phyloP scores from a whole-genome alignment of 2,113 vertebrate species.

The Lasiurus cinereus region DNA sequence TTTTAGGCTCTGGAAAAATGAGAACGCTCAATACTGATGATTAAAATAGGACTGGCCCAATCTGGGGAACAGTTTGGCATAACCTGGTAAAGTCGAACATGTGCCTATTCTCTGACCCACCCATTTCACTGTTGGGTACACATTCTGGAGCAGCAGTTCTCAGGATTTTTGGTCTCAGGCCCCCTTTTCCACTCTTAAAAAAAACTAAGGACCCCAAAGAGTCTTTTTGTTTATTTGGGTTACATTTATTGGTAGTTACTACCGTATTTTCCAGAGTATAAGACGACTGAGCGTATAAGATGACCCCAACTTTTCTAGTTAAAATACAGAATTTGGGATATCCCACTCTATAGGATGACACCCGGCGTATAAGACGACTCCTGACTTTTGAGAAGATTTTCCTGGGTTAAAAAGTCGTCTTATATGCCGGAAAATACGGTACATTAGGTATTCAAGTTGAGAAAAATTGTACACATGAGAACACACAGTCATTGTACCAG shows the following conservation, averaged over 20 bases:
- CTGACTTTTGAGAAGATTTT: too few species aligned
- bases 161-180: background rate
- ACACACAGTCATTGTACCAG: background rate
- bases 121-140: background rate
- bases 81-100: background rate
- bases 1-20: slow-evolving; percentile 1
- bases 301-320: too few species aligned
- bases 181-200: slow-evolving; percentile 36
- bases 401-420: too few species aligned
- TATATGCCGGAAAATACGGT: too few species aligned
- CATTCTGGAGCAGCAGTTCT: background rate
- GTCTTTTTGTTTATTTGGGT: background rate
- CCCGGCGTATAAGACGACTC: too few species aligned
- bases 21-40: background rate
- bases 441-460: slow-evolving; percentile 17
- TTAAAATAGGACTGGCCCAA: slow-evolving; percentile 37
- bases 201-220: background rate
- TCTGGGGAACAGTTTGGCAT: background rate
- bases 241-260: slow-evolving; percentile 42
- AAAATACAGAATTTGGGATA: too few species aligned
- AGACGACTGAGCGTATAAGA: too few species aligned
- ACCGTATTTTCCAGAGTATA: too few species aligned
- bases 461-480: background rate
- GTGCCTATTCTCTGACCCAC: background rate
- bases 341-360: too few species aligned